Conservation (phyloP, 2,888 invertebrate genomes). For the Sipha maydis region DNA sequence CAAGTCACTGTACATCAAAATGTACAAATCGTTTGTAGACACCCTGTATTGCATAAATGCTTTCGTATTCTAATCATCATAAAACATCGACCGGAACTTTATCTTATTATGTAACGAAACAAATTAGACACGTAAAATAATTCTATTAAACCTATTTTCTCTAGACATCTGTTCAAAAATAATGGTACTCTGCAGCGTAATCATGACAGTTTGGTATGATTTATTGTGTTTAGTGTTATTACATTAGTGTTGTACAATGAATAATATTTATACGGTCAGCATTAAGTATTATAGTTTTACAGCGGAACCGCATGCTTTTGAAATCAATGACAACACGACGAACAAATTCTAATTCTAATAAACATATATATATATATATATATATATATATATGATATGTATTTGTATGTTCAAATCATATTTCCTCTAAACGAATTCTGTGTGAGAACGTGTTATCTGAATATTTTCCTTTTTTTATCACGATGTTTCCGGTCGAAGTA, state of each 20-base stretch:
- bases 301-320: neutral
- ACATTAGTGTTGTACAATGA: neutral
- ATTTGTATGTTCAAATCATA: constrained; percentile 9
- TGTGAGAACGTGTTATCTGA: constrained; percentile 32
- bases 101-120: constrained; percentile 18
- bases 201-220: no score
- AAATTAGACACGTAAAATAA: constrained; percentile 17
- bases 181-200: no score
- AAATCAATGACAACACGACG: constrained; percentile 4
- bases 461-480: constrained; percentile 47
- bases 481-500: constrained; percentile 46
- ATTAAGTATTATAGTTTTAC: neutral
- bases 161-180: no score
- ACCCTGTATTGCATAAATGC: neutral
- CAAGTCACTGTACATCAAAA: neutral
- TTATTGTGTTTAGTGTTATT: no score
- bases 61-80: neutral
- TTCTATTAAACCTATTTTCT: no score
- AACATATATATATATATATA: neutral
- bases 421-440: constrained; percentile 26
- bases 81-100: constrained; percentile 38
- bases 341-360: constrained; percentile 25
- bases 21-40: neutral
- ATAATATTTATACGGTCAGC: neutral
- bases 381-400: no score